These are phyloP conservation scores for Stomatorhinus walkeri DNA, from an alignment of 2,797 vertebrate genomes.

Conservation along the genomic window DNA sequence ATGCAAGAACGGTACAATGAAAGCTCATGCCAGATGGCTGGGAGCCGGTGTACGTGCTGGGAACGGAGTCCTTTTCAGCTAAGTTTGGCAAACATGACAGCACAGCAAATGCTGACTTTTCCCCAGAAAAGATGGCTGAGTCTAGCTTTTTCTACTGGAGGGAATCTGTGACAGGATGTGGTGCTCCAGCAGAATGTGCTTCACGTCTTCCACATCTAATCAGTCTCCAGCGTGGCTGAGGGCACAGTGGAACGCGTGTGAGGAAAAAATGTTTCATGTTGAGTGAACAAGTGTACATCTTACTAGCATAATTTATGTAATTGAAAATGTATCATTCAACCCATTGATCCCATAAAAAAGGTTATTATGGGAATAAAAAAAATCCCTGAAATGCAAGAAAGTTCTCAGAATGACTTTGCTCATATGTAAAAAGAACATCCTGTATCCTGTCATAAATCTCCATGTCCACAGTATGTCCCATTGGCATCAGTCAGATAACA, in stretches of 20 bases:
- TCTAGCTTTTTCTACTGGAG: background rate
- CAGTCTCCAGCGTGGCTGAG: background rate
- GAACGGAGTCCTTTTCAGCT: background rate
- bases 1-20: background rate
- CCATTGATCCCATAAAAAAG: background rate
- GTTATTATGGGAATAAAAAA: background rate
- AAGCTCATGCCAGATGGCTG: background rate
- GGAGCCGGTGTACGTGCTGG: background rate
- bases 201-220: background rate
- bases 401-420: background rate
- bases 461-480: background rate
- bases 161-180: background rate
- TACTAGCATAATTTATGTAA: background rate
- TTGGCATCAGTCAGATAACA: background rate
- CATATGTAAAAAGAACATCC: conserved; percentile 7
- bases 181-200: background rate
- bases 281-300: background rate
- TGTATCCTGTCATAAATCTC: background rate
- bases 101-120: background rate
- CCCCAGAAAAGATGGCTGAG: background rate
- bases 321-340: background rate
- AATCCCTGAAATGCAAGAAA: background rate
- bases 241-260: background rate
- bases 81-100: background rate
- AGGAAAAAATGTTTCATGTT: background rate